phyloP scores from a whole-genome alignment of 2,888 invertebrate genomes.

The Drosophila nr. perissopoda region DNA sequence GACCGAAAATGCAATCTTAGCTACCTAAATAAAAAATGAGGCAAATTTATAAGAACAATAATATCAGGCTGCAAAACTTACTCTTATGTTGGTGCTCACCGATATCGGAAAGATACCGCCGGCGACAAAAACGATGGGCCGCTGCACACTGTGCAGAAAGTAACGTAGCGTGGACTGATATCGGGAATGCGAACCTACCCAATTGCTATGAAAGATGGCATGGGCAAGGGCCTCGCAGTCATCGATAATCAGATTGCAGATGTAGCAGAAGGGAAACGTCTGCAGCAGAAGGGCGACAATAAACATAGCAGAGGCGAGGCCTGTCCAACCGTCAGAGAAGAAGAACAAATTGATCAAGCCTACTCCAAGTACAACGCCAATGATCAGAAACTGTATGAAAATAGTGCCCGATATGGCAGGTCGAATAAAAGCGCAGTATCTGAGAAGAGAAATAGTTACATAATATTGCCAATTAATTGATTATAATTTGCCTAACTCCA shows the following conservation, averaged over 20 bases:
- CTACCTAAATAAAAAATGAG: slow-evolving; percentile 41
- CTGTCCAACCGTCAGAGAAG: slow-evolving; percentile 61
- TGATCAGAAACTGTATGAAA: slow-evolving; percentile 72
- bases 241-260: slow-evolving; percentile 68
- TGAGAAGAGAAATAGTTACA: not conserved
- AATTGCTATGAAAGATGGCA: slow-evolving; percentile 30
- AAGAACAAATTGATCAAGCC: slow-evolving; percentile 68
- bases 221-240: slow-evolving; percentile 53
- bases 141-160: slow-evolving; percentile 55
- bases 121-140: slow-evolving; percentile 14
- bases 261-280: slow-evolving; percentile 75
- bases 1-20: slow-evolving; percentile 72
- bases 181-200: slow-evolving; percentile 34
- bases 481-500: slow-evolving; percentile 49
- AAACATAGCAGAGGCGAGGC: slow-evolving; percentile 62
- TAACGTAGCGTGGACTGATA: slow-evolving; percentile 64
- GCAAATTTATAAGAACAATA: not conserved
- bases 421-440: slow-evolving; percentile 57
- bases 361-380: slow-evolving; percentile 65
- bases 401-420: slow-evolving; percentile 76
- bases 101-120: slow-evolving; percentile 69
- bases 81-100: slow-evolving; percentile 69
- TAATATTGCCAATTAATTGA: not conserved
- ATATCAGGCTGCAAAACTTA: slow-evolving; percentile 36
- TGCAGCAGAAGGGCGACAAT: slow-evolving; percentile 61